Conservation (phyloP, 1,140 invertebrate species). For the Vanessa tameamea region DNA sequence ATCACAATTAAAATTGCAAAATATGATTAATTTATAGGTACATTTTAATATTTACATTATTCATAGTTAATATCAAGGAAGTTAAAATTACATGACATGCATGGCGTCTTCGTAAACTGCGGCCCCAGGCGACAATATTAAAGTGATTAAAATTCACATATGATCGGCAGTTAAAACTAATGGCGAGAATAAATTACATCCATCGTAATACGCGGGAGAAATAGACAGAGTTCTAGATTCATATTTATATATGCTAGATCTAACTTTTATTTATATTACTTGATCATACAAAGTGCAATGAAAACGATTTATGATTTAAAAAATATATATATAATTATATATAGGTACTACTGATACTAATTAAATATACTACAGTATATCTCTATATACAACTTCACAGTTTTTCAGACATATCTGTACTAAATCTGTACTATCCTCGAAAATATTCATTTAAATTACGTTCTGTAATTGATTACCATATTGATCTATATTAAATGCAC, state of each 20-base stretch:
- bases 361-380: no score
- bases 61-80: constrained; percentile 29
- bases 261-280: background rate
- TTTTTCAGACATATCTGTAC: no score
- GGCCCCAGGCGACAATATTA: constrained; percentile 15
- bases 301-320: no score
- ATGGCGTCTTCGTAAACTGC: constrained; percentile 23
- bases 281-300: no score
- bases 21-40: constrained; percentile 24
- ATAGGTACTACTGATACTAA: no score
- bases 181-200: constrained; percentile 13
- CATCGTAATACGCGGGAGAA: background rate
- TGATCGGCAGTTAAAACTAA: constrained; percentile 17
- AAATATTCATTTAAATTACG: no score
- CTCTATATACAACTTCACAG: no score
- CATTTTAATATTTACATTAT: constrained; percentile 34
- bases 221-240: background rate
- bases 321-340: no score
- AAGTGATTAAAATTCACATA: constrained; percentile 21
- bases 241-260: background rate
- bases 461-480: no score
- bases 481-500: no score
- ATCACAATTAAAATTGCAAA: constrained; percentile 22
- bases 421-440: no score
- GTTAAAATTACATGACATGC: constrained; percentile 25